A percentile compares a stretch with the other conserved stretches of the same genome.
These are phyloP conservation scores for Lordiphosa clarofinis DNA, from an alignment of 1,140 invertebrate species.

Conservation along the genomic window DNA sequence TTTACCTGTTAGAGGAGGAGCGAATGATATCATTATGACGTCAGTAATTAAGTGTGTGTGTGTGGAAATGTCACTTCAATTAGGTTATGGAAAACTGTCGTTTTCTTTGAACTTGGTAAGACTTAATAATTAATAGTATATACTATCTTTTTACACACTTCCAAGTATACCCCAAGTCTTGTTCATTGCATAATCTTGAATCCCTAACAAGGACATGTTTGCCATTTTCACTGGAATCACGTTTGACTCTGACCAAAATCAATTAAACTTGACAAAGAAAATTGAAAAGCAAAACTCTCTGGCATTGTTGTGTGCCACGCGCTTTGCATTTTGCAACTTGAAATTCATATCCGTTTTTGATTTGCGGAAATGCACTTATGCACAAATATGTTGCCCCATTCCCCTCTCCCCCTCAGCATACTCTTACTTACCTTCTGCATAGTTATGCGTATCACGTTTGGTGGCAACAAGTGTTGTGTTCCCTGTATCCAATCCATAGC, in stretches of 20 bases:
- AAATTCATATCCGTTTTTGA: slow-evolving; percentile 58
- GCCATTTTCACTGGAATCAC: slow-evolving; percentile 18
- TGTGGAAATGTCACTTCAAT: background rate
- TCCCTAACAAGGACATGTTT: slow-evolving; percentile 10
- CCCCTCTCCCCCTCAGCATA: too few relatives aligned
- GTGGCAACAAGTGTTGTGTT: slow-evolving; percentile 54
- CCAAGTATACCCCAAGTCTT: too few relatives aligned
- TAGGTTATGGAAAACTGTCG: background rate
- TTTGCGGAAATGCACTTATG: slow-evolving; percentile 70
- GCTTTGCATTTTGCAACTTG: slow-evolving; percentile 23
- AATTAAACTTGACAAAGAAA: slow-evolving; percentile 29
- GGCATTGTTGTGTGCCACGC: slow-evolving; percentile 28
- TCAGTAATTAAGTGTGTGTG: slow-evolving; percentile 25
- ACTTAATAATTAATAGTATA: too few relatives aligned
- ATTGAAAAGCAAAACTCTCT: background rate
- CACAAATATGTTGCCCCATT: background rate
- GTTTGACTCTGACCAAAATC: slow-evolving; percentile 27
- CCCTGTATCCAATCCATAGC: slow-evolving; percentile 1
- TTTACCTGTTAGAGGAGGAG: slow-evolving; percentile 10
- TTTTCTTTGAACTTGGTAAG: background rate
- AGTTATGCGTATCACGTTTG: slow-evolving; percentile 63
- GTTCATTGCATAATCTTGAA: background rate
- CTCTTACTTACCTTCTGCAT: slow-evolving; percentile 1
- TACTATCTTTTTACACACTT: too few relatives aligned
- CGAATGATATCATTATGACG: slow-evolving; percentile 5